Base-by-base conservation (phyloP, 2,113 vertebrate species). In the Pristiophorus japonicus region DNA sequence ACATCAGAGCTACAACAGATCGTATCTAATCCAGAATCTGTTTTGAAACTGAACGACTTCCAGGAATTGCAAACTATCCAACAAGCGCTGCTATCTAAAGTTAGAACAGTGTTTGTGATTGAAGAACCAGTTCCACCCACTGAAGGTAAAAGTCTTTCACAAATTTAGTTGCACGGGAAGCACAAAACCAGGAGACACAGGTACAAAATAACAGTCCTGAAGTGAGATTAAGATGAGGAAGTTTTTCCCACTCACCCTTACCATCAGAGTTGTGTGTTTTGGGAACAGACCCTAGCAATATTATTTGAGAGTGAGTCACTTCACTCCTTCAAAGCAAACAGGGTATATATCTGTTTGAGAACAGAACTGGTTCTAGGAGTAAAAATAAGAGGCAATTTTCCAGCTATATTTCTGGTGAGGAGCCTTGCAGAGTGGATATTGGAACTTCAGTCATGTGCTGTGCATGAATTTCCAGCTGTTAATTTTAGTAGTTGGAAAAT, bases 1-100 rank as follows among this genome's bases (percentile, higher is more conserved):
- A 96, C 94, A 0, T 96, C 20, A 1, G 97, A 99, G 97, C 96
- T 99, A 95, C 98, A 98, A 97, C 98, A 96, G 95, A 97, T 99
- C 0, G 98, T 97, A 85, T 98, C 97, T 0, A 96, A 98, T 27
- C 98, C 98, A 0, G 98, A 97, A 0, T 98, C 99, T 96, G 98
- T 98, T 66, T 96, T 99, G 81, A 70, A 30, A 30, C 65, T 73
- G 66, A 1, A 1, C 14, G 93, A 94, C 4, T 98, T 98, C 96
- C 94, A 96, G 51, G 95, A 96, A 1, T 95, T 97, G 70, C 67
- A 70, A 55, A 96, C 95, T 38, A 92, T 96, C 4, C 93, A 96
- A 62, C 59, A 96, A 30, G 92, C 95, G 30, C 78, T 97, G 75
- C 0, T 97, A 70, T 70, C 93, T 1, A 70, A 70, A 45, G 8